These are phyloP conservation scores for Megalopta genalis DNA, from an alignment of 1,140 invertebrate species.

Conservation along the genomic window DNA sequence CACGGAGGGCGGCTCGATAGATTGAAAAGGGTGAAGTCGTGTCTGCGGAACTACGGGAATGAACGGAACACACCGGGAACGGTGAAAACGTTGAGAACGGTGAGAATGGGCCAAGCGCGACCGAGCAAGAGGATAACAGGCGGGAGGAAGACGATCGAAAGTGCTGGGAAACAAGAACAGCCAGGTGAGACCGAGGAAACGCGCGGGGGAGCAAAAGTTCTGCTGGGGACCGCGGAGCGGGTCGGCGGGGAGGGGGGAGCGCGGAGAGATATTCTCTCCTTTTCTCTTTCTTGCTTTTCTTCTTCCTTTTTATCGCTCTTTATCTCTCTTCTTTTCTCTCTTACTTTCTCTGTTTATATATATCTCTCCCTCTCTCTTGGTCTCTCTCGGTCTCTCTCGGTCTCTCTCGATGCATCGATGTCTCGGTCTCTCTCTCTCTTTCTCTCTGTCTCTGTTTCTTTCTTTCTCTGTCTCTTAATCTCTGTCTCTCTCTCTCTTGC, in stretches of 20 bases:
- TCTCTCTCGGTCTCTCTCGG: no score
- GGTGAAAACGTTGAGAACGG: background rate
- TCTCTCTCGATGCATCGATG: no score
- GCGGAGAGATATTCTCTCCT: slow-evolving; percentile 14
- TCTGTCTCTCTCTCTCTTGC: no score
- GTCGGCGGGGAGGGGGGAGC: background rate
- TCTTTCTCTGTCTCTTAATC: no score
- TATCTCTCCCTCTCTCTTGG: background rate
- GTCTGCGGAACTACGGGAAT: background rate
- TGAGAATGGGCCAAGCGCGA: background rate
- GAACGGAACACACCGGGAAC: background rate
- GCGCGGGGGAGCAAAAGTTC: background rate
- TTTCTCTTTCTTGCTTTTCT: no score
- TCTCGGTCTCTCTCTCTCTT: no score
- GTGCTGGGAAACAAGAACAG: background rate
- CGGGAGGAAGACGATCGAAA: background rate
- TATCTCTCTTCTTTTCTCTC: slow-evolving; percentile 17
- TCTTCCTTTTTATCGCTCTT: background rate
- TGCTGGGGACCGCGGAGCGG: background rate
- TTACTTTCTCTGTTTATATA: no score
- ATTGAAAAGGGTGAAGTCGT: slow-evolving; percentile 4
- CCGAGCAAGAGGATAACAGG: background rate
- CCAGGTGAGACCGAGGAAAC: background rate
- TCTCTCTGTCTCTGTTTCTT: no score
- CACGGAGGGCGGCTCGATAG: background rate